These are phyloP conservation scores for Luffia ferchaultella DNA, from an alignment of 2,888 invertebrate genomes.

Conservation along the genomic window DNA sequence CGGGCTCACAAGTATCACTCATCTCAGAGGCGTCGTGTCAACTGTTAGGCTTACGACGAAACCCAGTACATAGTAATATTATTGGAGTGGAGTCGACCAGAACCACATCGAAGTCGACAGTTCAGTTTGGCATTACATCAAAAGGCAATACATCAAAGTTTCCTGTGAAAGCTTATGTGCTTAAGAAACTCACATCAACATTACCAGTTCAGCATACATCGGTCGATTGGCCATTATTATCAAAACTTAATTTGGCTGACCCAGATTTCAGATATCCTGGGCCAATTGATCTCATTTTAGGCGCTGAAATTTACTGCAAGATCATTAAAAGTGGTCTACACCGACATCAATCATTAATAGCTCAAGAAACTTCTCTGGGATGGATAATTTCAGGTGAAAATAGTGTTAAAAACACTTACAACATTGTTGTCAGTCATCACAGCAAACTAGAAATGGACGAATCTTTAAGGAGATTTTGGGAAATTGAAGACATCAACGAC, in stretches of 20 bases:
- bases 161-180: slow-evolving; percentile 14
- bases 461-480: slow-evolving; percentile 15
- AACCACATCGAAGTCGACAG: slow-evolving; percentile 11
- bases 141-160: slow-evolving; percentile 7
- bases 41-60: slow-evolving; percentile 14
- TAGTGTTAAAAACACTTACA: neutral
- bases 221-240: slow-evolving; percentile 13
- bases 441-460: slow-evolving; percentile 14
- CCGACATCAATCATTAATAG: too few species aligned
- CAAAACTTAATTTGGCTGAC: slow-evolving; percentile 14
- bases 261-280: slow-evolving; percentile 12
- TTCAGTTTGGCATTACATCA: slow-evolving; percentile 12
- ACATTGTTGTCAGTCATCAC: slow-evolving; percentile 10
- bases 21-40: slow-evolving; percentile 19
- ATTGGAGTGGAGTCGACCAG: slow-evolving; percentile 15
- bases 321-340: too few species aligned
- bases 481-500: slow-evolving; percentile 11
- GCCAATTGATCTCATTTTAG: slow-evolving; percentile 16
- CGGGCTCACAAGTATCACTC: slow-evolving; percentile 20
- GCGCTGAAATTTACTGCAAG: too few species aligned
- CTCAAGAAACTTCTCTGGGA: slow-evolving; percentile 15
- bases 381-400: slow-evolving; percentile 17
- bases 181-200: too few species aligned
- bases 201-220: slow-evolving; percentile 9
- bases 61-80: slow-evolving; percentile 14